Evolutionary conservation across 2,797 vertebrate species (phyloP).

Genomic region (Margarornis squamiger): DNA sequence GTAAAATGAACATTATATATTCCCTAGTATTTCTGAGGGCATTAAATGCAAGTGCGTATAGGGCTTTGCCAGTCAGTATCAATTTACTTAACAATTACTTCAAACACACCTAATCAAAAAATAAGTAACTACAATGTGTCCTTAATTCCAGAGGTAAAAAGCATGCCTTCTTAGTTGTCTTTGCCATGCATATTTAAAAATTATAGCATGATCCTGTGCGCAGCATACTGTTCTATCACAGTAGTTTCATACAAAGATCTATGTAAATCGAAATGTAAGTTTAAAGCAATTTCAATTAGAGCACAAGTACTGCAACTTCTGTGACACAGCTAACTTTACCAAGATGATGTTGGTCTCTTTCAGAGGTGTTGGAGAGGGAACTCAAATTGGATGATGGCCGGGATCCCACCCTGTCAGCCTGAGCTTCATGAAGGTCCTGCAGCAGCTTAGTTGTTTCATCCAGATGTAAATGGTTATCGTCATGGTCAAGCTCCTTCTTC

Average conservation of each 20-base stretch:
- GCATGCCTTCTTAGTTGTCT: not conserved
- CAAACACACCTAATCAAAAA: not conserved
- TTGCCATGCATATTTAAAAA: not conserved
- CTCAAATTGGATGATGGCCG: slow-evolving; percentile 95
- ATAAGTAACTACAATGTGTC: not conserved
- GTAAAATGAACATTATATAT: not conserved
- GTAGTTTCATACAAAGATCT: not conserved
- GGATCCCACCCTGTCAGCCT: slow-evolving; percentile 91
- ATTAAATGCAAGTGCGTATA: not conserved
- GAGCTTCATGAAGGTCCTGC: slow-evolving; percentile 94
- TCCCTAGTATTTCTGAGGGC: not conserved
- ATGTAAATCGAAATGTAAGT: not conserved
- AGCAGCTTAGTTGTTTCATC: slow-evolving; percentile 92
- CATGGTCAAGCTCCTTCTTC: slow-evolving; percentile 93
- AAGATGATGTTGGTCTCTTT: slow-evolving; percentile 93
- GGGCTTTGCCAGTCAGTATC: not conserved
- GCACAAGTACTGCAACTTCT: not conserved
- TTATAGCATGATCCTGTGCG: not conserved
- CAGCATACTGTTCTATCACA: not conserved
- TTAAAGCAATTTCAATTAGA: not conserved
- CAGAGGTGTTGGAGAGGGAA: slow-evolving; percentile 93
- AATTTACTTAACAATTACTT: not conserved
- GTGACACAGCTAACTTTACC: slow-evolving; percentile 70
- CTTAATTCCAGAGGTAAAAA: not conserved
- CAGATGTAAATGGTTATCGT: slow-evolving; percentile 88